phyloP scores from a whole-genome alignment of 2,113 vertebrate species.

The Eubucco bourcierii region DNA sequence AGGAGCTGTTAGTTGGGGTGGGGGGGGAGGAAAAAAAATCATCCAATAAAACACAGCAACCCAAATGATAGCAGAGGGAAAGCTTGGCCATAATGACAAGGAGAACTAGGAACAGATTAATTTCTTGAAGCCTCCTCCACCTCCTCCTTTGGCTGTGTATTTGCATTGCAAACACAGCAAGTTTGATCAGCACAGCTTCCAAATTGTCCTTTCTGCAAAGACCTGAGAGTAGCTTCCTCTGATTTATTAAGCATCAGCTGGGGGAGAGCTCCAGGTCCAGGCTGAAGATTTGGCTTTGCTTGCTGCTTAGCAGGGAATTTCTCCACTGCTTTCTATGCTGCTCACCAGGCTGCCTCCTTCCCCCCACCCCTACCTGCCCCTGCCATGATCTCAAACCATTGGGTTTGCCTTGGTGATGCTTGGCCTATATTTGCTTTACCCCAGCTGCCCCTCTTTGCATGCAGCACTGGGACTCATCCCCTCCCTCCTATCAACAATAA shows the following conservation, averaged over 20 bases:
- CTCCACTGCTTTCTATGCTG: not conserved
- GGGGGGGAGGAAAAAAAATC: not conserved
- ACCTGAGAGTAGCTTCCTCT: not conserved
- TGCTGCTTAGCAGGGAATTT: not conserved
- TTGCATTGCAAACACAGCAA: not conserved
- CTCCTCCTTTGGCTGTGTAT: not conserved
- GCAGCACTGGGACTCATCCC: constrained; percentile 70
- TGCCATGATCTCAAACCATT: not conserved
- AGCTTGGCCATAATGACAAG: not conserved
- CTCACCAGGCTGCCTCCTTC: not conserved
- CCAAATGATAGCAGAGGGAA: not conserved
- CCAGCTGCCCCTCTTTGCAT: constrained; percentile 63
- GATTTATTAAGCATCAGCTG: not conserved
- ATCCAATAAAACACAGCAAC: not conserved
- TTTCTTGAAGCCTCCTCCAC: not conserved
- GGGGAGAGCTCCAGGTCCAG: not conserved
- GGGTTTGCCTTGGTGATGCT: constrained; percentile 47
- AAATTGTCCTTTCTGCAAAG: not conserved
- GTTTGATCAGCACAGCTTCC: not conserved
- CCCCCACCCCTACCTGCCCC: not conserved
- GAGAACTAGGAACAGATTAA: not conserved
- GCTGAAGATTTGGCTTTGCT: not conserved
- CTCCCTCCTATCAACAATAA: constrained; percentile 77
- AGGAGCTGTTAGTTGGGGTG: not conserved
- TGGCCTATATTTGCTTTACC: constrained; percentile 63